phyloP scores from a whole-genome alignment of 1,140 invertebrate genomes.

The Heliconius hermathena region DNA sequence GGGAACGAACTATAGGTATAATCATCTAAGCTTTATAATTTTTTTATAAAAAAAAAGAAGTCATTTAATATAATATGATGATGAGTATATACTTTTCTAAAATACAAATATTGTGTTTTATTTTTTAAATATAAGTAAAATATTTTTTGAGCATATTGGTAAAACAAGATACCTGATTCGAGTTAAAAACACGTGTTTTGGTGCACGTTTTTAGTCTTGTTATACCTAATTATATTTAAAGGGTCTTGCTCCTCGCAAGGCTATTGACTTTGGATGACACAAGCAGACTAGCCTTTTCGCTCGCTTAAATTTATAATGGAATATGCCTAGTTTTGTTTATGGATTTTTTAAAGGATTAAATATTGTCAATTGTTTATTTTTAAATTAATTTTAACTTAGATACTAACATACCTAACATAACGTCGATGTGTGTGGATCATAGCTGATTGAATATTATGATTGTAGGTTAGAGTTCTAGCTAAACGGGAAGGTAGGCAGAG shows the following conservation, averaged over 20 bases:
- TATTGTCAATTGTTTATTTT: too few species aligned
- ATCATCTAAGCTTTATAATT: neutral
- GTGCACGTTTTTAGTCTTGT: conserved; percentile 10
- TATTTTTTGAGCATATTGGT: neutral
- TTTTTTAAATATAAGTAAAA: too few species aligned
- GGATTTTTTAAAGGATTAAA: neutral
- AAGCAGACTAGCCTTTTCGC: conserved; percentile 2
- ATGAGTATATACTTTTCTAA: too few species aligned
- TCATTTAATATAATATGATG: too few species aligned
- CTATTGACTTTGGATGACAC: conserved; percentile 15
- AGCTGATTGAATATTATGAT: too few species aligned
- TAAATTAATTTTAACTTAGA: too few species aligned
- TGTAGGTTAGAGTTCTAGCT: too few species aligned
- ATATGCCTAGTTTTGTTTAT: neutral
- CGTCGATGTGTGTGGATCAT: too few species aligned
- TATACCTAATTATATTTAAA: conserved; percentile 16
- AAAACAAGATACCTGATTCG: neutral
- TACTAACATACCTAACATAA: too few species aligned
- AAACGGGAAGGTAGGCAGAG: too few species aligned
- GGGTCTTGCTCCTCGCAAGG: conserved; percentile 11
- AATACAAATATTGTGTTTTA: neutral
- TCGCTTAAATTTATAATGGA: neutral
- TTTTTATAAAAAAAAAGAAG: neutral
- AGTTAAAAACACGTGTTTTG: conserved; percentile 4
- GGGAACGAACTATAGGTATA: neutral